Evolutionary conservation across 2,113 vertebrate species (phyloP).

Genomic region (Progne subis): DNA sequence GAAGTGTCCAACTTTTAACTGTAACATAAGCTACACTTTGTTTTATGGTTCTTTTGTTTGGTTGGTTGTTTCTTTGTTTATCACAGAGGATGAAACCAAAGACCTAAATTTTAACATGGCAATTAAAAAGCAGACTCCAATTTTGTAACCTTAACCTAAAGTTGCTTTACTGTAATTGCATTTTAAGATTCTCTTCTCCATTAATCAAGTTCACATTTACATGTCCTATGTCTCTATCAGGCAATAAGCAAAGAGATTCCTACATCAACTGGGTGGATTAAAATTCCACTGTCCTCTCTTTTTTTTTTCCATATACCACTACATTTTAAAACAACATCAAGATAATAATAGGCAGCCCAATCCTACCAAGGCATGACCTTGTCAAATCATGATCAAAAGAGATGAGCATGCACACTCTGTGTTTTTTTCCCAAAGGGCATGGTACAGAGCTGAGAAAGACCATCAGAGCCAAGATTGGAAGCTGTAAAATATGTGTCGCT

Average conservation of each 20-base stretch:
- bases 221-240: neutral
- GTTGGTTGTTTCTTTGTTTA: neutral
- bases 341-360: constrained; percentile 35
- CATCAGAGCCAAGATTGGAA: neutral
- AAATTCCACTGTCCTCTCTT: neutral
- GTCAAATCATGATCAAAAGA: constrained; percentile 48
- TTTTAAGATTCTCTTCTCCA: neutral
- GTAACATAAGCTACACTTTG: neutral
- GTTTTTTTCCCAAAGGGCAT: constrained; percentile 30
- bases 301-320: neutral
- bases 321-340: constrained; percentile 34
- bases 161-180: neutral
- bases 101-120: neutral
- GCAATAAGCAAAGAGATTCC: neutral
- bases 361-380: constrained; percentile 29
- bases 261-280: neutral
- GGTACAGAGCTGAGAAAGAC: neutral
- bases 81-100: neutral
- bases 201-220: neutral
- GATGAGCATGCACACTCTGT: neutral
- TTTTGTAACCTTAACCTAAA: neutral
- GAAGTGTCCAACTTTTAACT: neutral
- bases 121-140: neutral
- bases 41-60: neutral
- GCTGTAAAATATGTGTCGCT: neutral